Base-by-base conservation (phyloP, 2,113 vertebrate genomes). In the Prionailurus bengalensis region DNA sequence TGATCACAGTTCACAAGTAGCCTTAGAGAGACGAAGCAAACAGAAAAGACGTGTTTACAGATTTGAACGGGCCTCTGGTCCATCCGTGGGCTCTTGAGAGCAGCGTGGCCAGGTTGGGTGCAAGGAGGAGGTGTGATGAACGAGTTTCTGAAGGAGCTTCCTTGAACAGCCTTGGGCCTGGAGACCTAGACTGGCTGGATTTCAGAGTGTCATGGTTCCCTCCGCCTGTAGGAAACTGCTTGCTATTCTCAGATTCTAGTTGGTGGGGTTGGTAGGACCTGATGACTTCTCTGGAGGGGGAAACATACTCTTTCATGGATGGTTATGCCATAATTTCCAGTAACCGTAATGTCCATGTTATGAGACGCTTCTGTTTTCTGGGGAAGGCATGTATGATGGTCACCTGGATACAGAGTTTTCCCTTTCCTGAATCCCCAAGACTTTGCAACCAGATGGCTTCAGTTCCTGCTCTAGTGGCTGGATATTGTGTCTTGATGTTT, bases 261-360 rank as follows among this genome's bases (percentile, higher is more conserved):
- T 63, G 63, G 65, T 63, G 63, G 89, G 55, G 70, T 70, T 7
- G 73, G 31, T 78, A 74, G 36, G 63, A 36, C 74, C 51, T 33
- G 36, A 55, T 89, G 45, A 45, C 84, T 91, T 74, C 90, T 73
- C 84, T 92, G n/a, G 33, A 94, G 31, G 84, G 81, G 80, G 19
- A 33, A 80, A 29, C 27, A 39, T 48, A 42, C 48, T 70, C 80
- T 93, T 76, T 89, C 27, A 5, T 73, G 23, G 1, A 19, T 68
- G 87, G 25, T 29, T 70, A 12, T 71, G 39, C 78, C 33, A 17
- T 48, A 31, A 65, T 63, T 80, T 58, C 3, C 7, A 4, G 4
- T 42, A 36, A 83, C 53, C 27, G 19, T 80, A 29, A 76, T 94
- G 21, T 48, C 39, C 91, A 84, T 94, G 81, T 55, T 25, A 9